Percentiles rank a stretch among this genome's conserved stretches.
Evolutionary conservation across 35 echinoderm and acorn worm species (phyloP).

Genomic region (Heliocidaris erythrogramma): DNA sequence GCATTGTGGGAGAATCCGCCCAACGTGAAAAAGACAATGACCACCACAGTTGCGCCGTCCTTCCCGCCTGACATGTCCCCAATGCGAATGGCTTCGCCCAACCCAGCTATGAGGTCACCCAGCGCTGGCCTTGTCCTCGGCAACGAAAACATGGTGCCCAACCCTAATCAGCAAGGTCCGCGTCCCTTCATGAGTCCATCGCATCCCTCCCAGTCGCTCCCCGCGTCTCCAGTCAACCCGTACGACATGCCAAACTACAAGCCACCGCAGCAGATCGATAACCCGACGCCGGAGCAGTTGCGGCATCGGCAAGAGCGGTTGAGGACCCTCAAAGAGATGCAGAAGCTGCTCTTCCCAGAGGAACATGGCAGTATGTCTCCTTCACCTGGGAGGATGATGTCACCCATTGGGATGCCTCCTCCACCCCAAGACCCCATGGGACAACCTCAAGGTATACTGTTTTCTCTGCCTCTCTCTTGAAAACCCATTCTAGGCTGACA

Average conservation of each 20-base stretch:
- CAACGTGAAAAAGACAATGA: constrained; percentile 77
- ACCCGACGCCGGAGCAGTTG: constrained; percentile 94
- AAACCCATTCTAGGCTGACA: too few species aligned
- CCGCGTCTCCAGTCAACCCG: constrained; percentile 32
- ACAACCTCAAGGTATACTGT: constrained; percentile 55
- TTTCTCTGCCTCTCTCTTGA: background rate
- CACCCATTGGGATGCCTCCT: constrained; percentile 68
- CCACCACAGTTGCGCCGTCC: constrained; percentile 70
- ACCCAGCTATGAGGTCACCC: constrained; percentile 28
- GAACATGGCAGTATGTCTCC: constrained; percentile 79
- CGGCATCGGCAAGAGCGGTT: constrained; percentile 83
- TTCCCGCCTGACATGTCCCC: constrained; percentile 63
- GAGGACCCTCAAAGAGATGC: constrained; percentile 88
- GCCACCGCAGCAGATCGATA: constrained; percentile 84
- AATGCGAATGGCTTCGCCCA: constrained; percentile 33
- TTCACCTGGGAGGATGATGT: constrained; percentile 80
- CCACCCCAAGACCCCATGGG: constrained; percentile 74
- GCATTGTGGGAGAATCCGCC: constrained; percentile 97
- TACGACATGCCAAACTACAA: constrained; percentile 79
- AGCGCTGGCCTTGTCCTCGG: background rate
- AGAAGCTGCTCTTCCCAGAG: constrained; percentile 88
- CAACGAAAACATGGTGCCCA: constrained; percentile 67
- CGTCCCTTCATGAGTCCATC: constrained; percentile 76
- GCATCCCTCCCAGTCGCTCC: constrained; percentile 34
- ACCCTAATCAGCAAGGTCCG: constrained; percentile 43